Conservation (phyloP, 2,113 vertebrate species). For the Chionis minor region DNA sequence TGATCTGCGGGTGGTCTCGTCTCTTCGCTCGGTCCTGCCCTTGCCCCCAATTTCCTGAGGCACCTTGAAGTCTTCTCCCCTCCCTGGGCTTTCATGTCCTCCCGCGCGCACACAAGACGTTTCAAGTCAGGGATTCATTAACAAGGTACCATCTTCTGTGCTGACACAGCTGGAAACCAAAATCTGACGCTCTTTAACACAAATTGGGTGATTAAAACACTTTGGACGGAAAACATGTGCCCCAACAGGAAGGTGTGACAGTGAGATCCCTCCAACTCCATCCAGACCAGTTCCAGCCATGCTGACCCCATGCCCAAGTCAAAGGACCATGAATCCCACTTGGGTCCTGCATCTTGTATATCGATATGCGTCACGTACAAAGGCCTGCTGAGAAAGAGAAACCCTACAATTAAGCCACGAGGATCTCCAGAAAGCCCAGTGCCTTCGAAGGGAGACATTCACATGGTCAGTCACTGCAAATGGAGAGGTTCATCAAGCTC, state of each 20-base stretch:
- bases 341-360: background rate
- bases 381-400: background rate
- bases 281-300: background rate
- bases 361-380: fast-evolving
- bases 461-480: background rate
- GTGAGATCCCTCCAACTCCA: background rate
- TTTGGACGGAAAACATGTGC: background rate
- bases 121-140: slow-evolving; percentile 23
- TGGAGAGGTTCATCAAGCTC: background rate
- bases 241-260: background rate
- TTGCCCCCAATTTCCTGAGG: background rate
- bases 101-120: background rate
- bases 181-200: background rate
- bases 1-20: background rate
- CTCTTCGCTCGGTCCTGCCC: background rate
- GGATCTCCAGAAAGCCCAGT: background rate
- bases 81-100: slow-evolving; percentile 31
- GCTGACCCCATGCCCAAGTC: background rate
- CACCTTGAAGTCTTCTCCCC: background rate
- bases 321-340: background rate
- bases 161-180: slow-evolving; percentile 25
- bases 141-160: background rate
- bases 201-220: slow-evolving; percentile 25
- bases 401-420: fast-evolving
- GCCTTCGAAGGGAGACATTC: background rate